These are phyloP conservation scores for Hyphantria cunea DNA, from an alignment of 1,140 invertebrate species.

Conservation along the genomic window DNA sequence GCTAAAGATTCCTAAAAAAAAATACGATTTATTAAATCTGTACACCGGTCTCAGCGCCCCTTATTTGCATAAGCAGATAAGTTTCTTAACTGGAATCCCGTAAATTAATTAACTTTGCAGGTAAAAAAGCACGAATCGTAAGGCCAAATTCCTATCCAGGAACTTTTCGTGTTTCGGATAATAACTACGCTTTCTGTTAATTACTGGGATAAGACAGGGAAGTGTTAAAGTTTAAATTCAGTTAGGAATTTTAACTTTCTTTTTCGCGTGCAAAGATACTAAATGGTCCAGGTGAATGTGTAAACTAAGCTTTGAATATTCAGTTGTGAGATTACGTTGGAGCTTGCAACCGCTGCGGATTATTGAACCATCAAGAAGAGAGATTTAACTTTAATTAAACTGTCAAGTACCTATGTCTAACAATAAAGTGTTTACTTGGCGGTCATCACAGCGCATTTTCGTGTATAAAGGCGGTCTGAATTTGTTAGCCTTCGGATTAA, in stretches of 20 bases:
- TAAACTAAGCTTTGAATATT: slow-evolving; percentile 25
- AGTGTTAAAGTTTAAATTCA: slow-evolving; percentile 55
- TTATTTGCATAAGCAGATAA: slow-evolving; percentile 69
- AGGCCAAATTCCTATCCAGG: slow-evolving; percentile 54
- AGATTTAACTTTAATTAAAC: slow-evolving; percentile 29
- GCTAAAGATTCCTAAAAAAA: no score
- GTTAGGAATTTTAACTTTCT: slow-evolving; percentile 31
- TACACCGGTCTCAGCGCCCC: slow-evolving; percentile 40
- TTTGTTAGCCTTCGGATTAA: slow-evolving; percentile 42
- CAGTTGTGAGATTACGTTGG: slow-evolving; percentile 3
- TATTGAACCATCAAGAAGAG: slow-evolving; percentile 19
- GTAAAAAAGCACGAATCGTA: slow-evolving; percentile 59
- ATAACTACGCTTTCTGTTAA: slow-evolving; percentile 64
- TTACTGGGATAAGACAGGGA: slow-evolving; percentile 48
- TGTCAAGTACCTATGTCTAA: slow-evolving; percentile 26
- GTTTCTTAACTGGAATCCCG: slow-evolving; percentile 54
- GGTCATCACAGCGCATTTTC: slow-evolving; percentile 8
- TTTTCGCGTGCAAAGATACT: slow-evolving; percentile 14
- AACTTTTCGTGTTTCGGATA: slow-evolving; percentile 57
- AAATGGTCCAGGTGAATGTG: slow-evolving; percentile 20
- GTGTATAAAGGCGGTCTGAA: slow-evolving; percentile 22
- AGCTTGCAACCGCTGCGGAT: slow-evolving; percentile 12
- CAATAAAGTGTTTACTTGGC: slow-evolving; percentile 26
- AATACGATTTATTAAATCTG: slow-evolving; percentile 1
- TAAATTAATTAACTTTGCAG: slow-evolving; percentile 72